Evolutionary conservation across 2,888 invertebrate genomes (phyloP).

Genomic region (Phaonia tiefii): DNA sequence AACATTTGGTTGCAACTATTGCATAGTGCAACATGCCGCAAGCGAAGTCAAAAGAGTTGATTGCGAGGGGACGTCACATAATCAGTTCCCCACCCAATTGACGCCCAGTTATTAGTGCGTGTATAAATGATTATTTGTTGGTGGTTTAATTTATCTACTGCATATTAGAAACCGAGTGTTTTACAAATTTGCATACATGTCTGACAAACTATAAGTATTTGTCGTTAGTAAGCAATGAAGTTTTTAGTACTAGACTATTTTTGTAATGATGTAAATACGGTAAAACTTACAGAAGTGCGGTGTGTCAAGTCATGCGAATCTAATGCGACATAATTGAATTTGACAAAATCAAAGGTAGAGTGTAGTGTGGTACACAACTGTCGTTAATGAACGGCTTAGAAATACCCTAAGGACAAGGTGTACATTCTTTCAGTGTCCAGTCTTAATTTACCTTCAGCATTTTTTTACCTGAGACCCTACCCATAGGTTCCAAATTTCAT

Average conservation of each 20-base stretch:
- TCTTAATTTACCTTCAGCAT: no score
- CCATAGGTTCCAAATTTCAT: no score
- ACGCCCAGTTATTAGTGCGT: conserved; percentile 59
- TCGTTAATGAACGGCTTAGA: no score
- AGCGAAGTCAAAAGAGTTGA: background rate
- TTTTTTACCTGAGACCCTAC: no score
- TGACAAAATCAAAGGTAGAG: no score
- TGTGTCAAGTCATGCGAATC: no score
- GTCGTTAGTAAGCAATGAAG: conserved; percentile 51
- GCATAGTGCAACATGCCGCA: conserved; percentile 12
- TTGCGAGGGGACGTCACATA: background rate
- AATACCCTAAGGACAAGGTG: no score
- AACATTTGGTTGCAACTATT: conserved; percentile 20
- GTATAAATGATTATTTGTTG: conserved; percentile 45
- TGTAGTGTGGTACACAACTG: no score
- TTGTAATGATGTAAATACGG: no score
- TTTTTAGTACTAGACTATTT: conserved; percentile 33
- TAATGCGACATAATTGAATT: no score
- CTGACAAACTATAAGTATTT: conserved; percentile 35
- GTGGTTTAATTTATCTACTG: conserved; percentile 48
- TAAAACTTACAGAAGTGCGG: no score
- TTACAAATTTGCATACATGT: conserved; percentile 5
- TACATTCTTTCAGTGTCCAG: no score
- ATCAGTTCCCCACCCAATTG: background rate
- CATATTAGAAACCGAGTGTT: conserved; percentile 72